phyloP scores from a whole-genome alignment of 2,797 vertebrate species.

The Hydrophis major region DNA sequence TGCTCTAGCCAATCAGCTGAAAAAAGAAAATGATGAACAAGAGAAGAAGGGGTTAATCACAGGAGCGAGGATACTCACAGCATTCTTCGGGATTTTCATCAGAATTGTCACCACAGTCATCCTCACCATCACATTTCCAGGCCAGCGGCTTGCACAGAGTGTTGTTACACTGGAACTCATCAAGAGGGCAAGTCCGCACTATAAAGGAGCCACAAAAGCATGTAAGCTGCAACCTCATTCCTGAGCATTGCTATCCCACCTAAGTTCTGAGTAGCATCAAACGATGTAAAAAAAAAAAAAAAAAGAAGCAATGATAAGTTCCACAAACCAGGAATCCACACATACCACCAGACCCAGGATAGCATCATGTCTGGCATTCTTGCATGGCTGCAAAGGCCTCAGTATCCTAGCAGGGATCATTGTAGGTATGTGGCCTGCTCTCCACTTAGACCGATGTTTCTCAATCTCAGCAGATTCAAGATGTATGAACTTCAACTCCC shows the following conservation, averaged over 20 bases:
- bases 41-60: not conserved
- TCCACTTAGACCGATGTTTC: not conserved
- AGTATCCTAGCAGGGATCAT: not conserved
- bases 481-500: not conserved
- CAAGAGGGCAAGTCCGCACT: slow-evolving; percentile 86
- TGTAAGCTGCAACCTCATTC: not conserved
- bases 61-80: slow-evolving; percentile 67
- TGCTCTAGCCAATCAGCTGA: not conserved
- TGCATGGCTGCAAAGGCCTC: not conserved
- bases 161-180: slow-evolving; percentile 96
- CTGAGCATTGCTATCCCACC: not conserved
- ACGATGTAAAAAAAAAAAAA: not conserved
- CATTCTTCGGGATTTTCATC: slow-evolving; percentile 90
- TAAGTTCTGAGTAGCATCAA: not conserved
- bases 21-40: not conserved
- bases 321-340: not conserved
- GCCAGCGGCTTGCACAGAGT: slow-evolving; percentile 90
- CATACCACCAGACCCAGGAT: not conserved
- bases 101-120: slow-evolving; percentile 93
- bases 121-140: slow-evolving; percentile 92
- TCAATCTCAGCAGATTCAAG: not conserved
- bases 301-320: not conserved
- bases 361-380: not conserved
- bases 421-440: not conserved
- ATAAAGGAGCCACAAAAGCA: slow-evolving; percentile 8